Evolutionary conservation across 2,113 vertebrate genomes (phyloP).

Genomic region (Plestiodon gilberti): DNA sequence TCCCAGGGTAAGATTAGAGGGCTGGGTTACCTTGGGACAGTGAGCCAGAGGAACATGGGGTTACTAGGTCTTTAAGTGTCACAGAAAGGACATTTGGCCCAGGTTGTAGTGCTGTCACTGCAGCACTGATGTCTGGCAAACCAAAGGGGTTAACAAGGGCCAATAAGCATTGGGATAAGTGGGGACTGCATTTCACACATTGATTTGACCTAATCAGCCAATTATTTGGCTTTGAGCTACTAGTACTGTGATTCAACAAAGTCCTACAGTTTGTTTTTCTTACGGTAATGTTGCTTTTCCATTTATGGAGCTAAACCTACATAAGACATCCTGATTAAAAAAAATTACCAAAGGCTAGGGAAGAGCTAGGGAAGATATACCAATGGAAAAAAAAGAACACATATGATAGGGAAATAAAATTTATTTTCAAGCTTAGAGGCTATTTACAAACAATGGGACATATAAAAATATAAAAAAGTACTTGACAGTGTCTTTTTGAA

Average conservation of each 20-base stretch:
- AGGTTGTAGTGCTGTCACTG: background rate
- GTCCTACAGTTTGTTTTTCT: background rate
- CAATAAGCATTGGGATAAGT: too few species aligned
- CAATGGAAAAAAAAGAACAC: constrained; percentile 53
- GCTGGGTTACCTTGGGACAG: background rate
- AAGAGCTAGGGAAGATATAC: background rate
- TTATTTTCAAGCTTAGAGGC: constrained; percentile 80
- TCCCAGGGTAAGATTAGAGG: too few species aligned
- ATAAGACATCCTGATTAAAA: background rate
- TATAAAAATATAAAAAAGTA: constrained; percentile 85
- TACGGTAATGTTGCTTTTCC: background rate
- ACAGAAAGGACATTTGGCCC: background rate
- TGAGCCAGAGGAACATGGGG: background rate
- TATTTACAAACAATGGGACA: constrained; percentile 81
- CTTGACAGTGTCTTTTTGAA: constrained; percentile 75
- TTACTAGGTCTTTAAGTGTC: background rate
- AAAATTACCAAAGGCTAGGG: background rate
- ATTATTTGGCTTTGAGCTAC: background rate
- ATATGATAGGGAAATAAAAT: constrained; percentile 81
- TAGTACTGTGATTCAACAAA: background rate
- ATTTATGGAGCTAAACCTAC: background rate
- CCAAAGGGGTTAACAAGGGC: background rate
- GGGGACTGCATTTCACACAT: background rate
- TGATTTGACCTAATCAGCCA: background rate
- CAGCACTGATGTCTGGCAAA: background rate